phyloP scores from a whole-genome alignment of 2,888 invertebrate genomes.

The Agonopterix arenella region DNA sequence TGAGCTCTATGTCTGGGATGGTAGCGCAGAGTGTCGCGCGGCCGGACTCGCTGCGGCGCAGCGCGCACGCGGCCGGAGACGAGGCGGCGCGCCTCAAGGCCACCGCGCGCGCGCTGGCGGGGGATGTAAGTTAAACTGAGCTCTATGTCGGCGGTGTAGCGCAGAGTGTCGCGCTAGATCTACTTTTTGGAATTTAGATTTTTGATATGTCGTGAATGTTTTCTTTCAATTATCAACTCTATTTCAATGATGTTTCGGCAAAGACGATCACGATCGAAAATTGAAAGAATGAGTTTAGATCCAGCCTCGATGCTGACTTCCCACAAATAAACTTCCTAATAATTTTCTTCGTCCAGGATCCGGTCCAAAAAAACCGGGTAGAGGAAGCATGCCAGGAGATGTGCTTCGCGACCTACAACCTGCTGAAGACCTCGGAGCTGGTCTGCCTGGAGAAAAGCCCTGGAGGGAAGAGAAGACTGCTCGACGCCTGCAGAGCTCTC shows the following conservation, averaged over 20 bases:
- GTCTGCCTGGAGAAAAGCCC: conserved; percentile 35
- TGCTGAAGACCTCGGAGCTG: conserved; percentile 41
- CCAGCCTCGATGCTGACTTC: too few species aligned
- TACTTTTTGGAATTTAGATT: too few species aligned
- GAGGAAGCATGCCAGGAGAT: conserved; percentile 46
- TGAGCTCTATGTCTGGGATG: too few species aligned
- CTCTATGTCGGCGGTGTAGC: too few species aligned
- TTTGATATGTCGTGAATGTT: too few species aligned
- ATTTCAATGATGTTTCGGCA: too few species aligned
- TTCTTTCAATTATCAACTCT: too few species aligned
- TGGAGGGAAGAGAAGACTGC: conserved; percentile 26
- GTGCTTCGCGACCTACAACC: conserved; percentile 40
- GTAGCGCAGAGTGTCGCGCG: conserved; percentile 24
- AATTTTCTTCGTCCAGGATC: conserved; percentile 27
- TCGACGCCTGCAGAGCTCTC: conserved; percentile 38
- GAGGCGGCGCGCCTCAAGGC: conserved; percentile 29
- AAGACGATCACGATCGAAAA: too few species aligned
- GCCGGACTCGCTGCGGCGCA: conserved; percentile 27
- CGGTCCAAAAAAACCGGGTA: conserved; percentile 30
- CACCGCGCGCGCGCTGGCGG: conserved; percentile 17
- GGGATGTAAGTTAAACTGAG: too few species aligned
- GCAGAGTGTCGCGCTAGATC: conserved; percentile 22
- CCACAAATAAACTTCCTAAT: not conserved
- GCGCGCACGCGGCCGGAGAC: conserved; percentile 24
- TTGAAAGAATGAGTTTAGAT: too few species aligned